Conservation (phyloP, 2,797 vertebrate species). For the Hylomyscus alleni region DNA sequence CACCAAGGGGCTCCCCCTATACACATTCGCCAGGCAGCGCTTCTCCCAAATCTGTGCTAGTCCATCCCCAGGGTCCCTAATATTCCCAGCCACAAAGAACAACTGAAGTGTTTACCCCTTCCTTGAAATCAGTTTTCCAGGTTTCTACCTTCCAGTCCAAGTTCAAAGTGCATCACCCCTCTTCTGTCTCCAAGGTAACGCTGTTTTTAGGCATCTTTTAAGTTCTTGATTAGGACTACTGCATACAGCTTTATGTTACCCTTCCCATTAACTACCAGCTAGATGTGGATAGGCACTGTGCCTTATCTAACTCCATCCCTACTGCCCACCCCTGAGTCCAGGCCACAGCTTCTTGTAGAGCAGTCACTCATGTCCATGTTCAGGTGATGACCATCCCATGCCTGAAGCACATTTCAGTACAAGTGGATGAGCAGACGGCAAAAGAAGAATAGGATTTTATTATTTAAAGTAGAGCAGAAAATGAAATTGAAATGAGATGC, state of each 20-base stretch:
- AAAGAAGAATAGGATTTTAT: background rate
- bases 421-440: background rate
- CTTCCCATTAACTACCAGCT: background rate
- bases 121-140: conserved; percentile 1
- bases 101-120: background rate
- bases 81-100: background rate
- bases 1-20: background rate
- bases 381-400: background rate
- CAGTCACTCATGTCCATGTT: background rate
- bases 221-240: background rate
- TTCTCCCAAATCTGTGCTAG: background rate
- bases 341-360: background rate
- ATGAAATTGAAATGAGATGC: background rate
- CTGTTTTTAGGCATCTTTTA: conserved; percentile 17
- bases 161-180: background rate
- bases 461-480: background rate
- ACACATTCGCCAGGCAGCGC: background rate
- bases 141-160: background rate
- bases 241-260: background rate
- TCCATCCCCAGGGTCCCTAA: too few relatives aligned
- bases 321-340: background rate
- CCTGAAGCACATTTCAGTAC: background rate
- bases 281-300: background rate
- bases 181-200: background rate
- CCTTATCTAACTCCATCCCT: background rate